Evolutionary conservation across 2,797 vertebrate genomes (phyloP), one percentile per base, ranked within the genome.

Genomic region (Takifugu ocellatus): DNA sequence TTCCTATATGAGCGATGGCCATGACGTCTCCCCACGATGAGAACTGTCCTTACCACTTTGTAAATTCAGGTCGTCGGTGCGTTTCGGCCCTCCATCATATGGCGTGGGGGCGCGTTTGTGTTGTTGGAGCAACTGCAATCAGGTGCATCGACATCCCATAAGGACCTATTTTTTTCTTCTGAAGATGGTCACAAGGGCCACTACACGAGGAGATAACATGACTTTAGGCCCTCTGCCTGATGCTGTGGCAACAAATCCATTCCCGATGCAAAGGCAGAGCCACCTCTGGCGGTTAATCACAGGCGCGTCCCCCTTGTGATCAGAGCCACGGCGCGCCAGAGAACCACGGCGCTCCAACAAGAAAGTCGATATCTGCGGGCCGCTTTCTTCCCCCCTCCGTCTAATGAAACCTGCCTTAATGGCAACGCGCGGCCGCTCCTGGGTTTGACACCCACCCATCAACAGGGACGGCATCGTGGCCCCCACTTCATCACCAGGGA

Each of bases 231-330:
- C 65, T 86, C 67, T 21, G 70, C 75, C 75, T 70, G 66, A 70
- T 72, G 63, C 78, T 74, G 77, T 83, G 73, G 76, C 78, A 88
- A 83, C 78, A 69, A 64, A 76, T 84, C 78, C 79, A 81, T 90
- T 81, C 79, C 66, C 77, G 70, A 74, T 77, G 67, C 72, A 85
- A 83, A 78, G 68, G 52, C 59, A 54, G 51, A 61, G 51, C 36
- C 33, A 67, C 65, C 57, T 68, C 54, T 70, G 50, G 70, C 52
- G 43, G 73, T 68, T 84, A 74, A 87, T 80, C 76, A 77, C 49
- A 36, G 55, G 54, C 80, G 54, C 63, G 69, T 68, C 67, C 59
- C 5, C 46, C 25, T 56, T 75, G 70, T 84, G 75, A 86, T 83
- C 81, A 74, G 63, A 73, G 49, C 54, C 57, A 49, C 31, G 51